Evolutionary conservation across 2,797 vertebrate genomes (phyloP).

Genomic region (Cossypha caffra): DNA sequence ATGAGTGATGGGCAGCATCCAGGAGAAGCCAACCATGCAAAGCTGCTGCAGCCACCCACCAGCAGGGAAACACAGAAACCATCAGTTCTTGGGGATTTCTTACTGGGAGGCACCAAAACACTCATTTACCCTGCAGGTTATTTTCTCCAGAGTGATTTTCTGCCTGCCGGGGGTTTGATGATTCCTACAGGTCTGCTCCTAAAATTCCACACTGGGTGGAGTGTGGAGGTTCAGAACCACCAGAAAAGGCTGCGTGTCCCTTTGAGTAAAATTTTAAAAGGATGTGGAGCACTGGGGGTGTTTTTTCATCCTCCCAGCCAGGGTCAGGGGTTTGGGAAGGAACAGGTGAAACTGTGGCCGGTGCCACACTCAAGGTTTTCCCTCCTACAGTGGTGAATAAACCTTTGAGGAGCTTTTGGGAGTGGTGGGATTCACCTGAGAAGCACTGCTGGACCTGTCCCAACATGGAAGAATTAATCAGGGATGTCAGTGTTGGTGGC

Average conservation of each 20-base stretch:
- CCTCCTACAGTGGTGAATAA: fast-evolving
- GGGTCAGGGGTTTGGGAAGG: no score
- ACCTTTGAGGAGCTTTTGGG: background rate
- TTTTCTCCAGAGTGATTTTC: background rate
- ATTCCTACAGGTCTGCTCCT: background rate
- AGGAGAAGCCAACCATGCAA: background rate
- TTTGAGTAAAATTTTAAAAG: background rate
- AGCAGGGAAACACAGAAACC: background rate
- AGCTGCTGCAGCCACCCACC: background rate
- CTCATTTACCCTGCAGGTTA: background rate
- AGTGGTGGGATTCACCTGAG: background rate
- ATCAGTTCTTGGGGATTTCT: background rate
- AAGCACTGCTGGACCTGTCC: background rate
- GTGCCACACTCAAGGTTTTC: background rate
- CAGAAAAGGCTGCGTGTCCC: background rate
- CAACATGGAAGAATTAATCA: background rate
- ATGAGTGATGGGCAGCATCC: background rate
- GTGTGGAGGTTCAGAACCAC: background rate
- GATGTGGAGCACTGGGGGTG: background rate
- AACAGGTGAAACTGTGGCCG: background rate
- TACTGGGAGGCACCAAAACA: background rate
- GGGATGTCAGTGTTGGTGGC: background rate
- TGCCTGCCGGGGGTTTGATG: fast-evolving
- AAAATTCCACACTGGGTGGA: fast-evolving
- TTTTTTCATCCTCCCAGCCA: fast-evolving